phyloP scores from a whole-genome alignment of 2,797 vertebrate genomes.

The Cynodonichthys magdalenae region DNA sequence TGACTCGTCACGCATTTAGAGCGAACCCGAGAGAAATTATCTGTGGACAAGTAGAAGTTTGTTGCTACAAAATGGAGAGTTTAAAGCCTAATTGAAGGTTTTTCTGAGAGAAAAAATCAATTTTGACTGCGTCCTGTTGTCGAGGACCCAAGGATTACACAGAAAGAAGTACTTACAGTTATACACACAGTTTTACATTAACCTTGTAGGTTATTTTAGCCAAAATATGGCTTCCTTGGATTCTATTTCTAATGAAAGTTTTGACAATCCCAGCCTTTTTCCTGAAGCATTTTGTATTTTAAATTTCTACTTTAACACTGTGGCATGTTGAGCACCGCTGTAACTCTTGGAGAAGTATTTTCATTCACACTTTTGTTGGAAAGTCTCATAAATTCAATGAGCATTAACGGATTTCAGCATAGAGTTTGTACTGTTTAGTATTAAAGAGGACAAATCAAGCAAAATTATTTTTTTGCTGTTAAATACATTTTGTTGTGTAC shows the following conservation, averaged over 20 bases:
- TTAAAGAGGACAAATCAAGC: too few relatives aligned
- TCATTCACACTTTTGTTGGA: not conserved
- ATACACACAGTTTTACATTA: constrained; percentile 37
- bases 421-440: not conserved
- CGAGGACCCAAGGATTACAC: constrained; percentile 42
- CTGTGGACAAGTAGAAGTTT: constrained; percentile 3
- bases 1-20: constrained; percentile 1
- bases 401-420: not conserved
- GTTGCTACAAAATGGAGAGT: constrained; percentile 3
- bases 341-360: constrained; percentile 13
- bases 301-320: constrained; percentile 26
- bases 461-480: too few relatives aligned
- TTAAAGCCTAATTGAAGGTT: constrained; percentile 16
- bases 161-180: constrained; percentile 42
- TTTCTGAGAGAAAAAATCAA: constrained; percentile 1
- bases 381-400: constrained; percentile 2
- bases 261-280: constrained; percentile 60
- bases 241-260: constrained; percentile 54
- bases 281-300: constrained; percentile 24
- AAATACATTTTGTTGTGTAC: too few relatives aligned
- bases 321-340: constrained; percentile 35
- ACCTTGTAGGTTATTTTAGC: constrained; percentile 48
- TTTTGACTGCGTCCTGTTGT: too few relatives aligned
- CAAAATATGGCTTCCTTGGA: constrained; percentile 48
- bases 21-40: not conserved